These are phyloP conservation scores for Chaenodraco wilsoni DNA, from an alignment of 2,797 vertebrate species.

Conservation along the genomic window DNA sequence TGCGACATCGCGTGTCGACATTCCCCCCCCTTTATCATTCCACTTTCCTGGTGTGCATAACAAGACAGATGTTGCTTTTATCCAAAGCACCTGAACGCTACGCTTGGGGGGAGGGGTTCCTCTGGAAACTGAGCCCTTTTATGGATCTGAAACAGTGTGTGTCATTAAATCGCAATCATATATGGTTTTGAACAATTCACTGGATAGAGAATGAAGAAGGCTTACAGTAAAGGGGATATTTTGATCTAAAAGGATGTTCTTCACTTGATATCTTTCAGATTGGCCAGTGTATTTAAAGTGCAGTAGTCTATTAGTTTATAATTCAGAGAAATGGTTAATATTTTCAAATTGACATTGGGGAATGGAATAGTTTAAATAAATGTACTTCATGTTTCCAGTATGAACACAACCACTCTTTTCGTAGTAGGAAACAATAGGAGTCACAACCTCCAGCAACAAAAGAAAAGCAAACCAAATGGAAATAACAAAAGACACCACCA, in stretches of 20 bases:
- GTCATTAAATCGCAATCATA: slow-evolving; percentile 31
- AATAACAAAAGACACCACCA: no score
- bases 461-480: no score
- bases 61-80: slow-evolving; percentile 50
- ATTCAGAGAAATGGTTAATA: background rate
- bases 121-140: slow-evolving; percentile 11
- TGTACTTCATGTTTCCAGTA: no score
- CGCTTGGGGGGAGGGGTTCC: background rate
- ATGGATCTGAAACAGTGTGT: slow-evolving; percentile 7
- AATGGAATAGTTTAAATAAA: no score
- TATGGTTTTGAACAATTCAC: slow-evolving; percentile 3
- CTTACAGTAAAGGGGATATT: background rate
- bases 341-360: no score
- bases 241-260: background rate
- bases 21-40: slow-evolving; percentile 19
- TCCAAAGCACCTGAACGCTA: slow-evolving; percentile 37
- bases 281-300: no score
- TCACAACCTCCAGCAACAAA: no score
- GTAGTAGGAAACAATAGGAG: no score
- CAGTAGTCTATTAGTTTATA: background rate
- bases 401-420: no score
- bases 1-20: slow-evolving; percentile 46
- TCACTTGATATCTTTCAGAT: background rate
- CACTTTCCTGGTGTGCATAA: slow-evolving; percentile 34
- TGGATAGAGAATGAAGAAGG: background rate